Evolutionary conservation across 2,888 invertebrate genomes (phyloP), one percentile per base, ranked within the genome.

Genomic region (Drosophila neotestacea): DNA sequence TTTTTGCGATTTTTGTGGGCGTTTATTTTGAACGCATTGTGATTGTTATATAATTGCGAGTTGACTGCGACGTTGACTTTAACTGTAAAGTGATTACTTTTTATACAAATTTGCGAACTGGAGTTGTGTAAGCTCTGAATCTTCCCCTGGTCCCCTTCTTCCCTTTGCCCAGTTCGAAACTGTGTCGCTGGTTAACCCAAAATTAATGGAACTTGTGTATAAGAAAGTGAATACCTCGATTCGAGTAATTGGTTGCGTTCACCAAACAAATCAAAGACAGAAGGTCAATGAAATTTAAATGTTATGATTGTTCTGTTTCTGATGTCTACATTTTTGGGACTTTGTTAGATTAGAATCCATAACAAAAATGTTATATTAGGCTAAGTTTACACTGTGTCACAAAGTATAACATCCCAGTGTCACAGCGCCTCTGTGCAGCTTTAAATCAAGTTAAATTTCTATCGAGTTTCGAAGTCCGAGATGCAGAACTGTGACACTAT

Each of bases 21-120:
- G 84, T 77, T 82, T 75, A 73, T 80, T 75, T 77, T 70, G 52
- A 84, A 74, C 78, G 78, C 71, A 80, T 50, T 83, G 82, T 56
- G 78, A 75, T 66, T 71, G 79, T 83, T 83, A 86, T 78, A 68
- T 78, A 83, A 83, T 65, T 75, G 82, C 74, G 71, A 79, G 54
- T 27, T 41, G 55, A 46, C 42, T 5, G 34, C 34, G 32, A 51
- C 34, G 27, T 22, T 39, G 59, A 50, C 46, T 16, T 34, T 39
- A 56, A 58, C 36, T 9, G 61, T 59, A 42, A 71, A 66, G 79
- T 74, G 75, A 72, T 78, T 73, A 70, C 68, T 70, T 65, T 63
- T 78, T 70, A 81, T 71, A 68, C 69, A 85, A 83, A 80, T 86
- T 70, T 78, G 58, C 62, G 41, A 44, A 27, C 11, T 52, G 13